A percentile compares a stretch with the other conserved stretches of the same genome.
Conservation (phyloP, 37 sponge, comb jelly and placozoan species). For the Corticium candelabrum region DNA sequence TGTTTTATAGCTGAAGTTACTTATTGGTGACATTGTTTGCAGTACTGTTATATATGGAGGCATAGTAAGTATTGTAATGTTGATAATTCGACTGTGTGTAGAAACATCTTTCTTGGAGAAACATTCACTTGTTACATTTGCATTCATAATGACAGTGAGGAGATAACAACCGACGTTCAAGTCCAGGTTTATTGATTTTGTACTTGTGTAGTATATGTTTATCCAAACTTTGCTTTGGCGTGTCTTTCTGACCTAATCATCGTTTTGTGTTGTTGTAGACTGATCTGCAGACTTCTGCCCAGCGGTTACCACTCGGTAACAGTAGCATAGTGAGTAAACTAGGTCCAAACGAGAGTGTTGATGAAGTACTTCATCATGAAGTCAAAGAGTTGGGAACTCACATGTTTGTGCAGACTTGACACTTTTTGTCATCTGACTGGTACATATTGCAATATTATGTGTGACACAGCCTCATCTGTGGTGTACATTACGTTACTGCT, state of each 20-base stretch:
- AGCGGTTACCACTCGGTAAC: background rate
- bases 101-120: slow-evolving; percentile 7
- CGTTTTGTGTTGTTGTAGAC: background rate
- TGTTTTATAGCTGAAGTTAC: background rate
- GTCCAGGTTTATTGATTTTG: background rate
- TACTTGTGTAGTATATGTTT: background rate
- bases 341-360: background rate
- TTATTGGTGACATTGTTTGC: too few species aligned
- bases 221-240: background rate
- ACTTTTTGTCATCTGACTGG: background rate
- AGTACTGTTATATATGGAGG: too few species aligned
- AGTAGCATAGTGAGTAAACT: background rate
- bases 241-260: background rate
- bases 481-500: slow-evolving; percentile 6
- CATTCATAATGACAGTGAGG: background rate
- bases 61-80: too few species aligned
- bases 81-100: too few species aligned
- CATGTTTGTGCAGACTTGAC: too few species aligned
- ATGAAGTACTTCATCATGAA: background rate
- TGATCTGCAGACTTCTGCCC: background rate
- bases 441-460: too few species aligned
- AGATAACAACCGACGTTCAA: background rate
- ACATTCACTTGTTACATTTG: slow-evolving; percentile 8
- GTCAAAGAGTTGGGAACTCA: slow-evolving; percentile 11
- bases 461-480: background rate